These are phyloP conservation scores for Drosophila acutilabella DNA, from an alignment of 2,888 invertebrate genomes.

Conservation along the genomic window DNA sequence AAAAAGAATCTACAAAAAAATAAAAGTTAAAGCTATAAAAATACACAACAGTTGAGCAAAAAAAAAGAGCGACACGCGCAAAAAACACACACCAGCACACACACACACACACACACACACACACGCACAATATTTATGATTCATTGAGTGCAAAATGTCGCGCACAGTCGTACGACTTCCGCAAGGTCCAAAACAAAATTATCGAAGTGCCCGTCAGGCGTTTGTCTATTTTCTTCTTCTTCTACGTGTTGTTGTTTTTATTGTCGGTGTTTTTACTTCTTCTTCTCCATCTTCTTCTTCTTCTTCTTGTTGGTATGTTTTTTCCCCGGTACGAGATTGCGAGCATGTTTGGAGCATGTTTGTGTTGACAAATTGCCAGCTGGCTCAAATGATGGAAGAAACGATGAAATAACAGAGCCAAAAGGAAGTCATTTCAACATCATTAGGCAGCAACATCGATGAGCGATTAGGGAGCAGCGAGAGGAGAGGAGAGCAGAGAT, in stretches of 20 bases:
- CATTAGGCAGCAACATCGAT: constrained; percentile 63
- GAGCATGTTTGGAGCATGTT: constrained; percentile 41
- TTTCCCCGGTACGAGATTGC: constrained; percentile 22
- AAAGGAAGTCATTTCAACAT: constrained; percentile 68
- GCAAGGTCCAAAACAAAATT: constrained; percentile 44
- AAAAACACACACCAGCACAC: neutral
- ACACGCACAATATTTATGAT: constrained; percentile 55
- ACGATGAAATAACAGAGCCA: constrained; percentile 12
- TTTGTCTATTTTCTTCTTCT: constrained; percentile 22
- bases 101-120: constrained; percentile 7
- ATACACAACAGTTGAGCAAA: neutral
- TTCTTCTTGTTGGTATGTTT: constrained; percentile 7
- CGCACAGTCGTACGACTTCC: constrained; percentile 64
- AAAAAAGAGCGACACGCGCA: no score
- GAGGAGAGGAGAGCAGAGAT: neutral
- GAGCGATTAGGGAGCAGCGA: constrained; percentile 21
- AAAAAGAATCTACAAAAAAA: constrained; percentile 6
- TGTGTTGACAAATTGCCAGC: constrained; percentile 70
- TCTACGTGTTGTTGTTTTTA: constrained; percentile 1
- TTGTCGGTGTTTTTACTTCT: neutral
- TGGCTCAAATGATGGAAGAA: constrained; percentile 38
- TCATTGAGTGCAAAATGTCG: constrained; percentile 72
- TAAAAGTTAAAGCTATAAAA: constrained; percentile 13
- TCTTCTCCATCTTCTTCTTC: neutral
- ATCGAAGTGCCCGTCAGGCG: constrained; percentile 35